phyloP scores from a whole-genome alignment of 2,113 vertebrate genomes.

The Geococcyx californianus region DNA sequence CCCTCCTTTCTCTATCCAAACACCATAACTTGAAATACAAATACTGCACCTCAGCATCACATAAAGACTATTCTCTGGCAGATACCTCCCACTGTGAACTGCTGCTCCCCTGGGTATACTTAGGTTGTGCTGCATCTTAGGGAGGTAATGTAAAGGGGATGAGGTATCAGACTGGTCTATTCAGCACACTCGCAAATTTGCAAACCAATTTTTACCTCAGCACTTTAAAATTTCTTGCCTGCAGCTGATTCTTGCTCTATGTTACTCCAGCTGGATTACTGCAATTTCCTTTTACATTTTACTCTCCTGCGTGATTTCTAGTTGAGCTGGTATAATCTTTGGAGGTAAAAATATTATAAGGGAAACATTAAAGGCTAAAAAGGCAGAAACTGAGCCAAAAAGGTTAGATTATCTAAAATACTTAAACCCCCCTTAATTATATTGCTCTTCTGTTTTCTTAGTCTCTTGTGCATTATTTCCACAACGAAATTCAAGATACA shows the following conservation, averaged over 20 bases:
- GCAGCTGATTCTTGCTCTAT: not conserved
- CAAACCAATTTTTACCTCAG: not conserved
- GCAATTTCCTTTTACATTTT: not conserved
- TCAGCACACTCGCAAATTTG: not conserved
- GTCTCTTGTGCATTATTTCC: not conserved
- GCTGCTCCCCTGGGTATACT: not conserved
- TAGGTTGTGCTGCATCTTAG: not conserved
- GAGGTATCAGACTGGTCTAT: not conserved
- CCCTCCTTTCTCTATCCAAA: not conserved
- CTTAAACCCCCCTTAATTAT: not conserved
- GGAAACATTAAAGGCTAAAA: not conserved
- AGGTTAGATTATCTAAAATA: not conserved
- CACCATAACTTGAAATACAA: not conserved
- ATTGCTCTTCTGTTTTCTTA: not conserved
- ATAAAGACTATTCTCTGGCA: not conserved
- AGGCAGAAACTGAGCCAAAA: not conserved
- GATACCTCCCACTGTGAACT: not conserved
- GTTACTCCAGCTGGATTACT: not conserved
- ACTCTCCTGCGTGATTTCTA: not conserved
- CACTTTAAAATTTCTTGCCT: not conserved
- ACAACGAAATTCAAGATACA: not conserved
- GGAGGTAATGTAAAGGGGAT: not conserved
- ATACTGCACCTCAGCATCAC: not conserved
- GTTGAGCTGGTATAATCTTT: not conserved
- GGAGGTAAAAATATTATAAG: not conserved